Evolutionary conservation across 2,797 vertebrate genomes (phyloP), one percentile per base, ranked within the genome.

Genomic region (Periparus ater): DNA sequence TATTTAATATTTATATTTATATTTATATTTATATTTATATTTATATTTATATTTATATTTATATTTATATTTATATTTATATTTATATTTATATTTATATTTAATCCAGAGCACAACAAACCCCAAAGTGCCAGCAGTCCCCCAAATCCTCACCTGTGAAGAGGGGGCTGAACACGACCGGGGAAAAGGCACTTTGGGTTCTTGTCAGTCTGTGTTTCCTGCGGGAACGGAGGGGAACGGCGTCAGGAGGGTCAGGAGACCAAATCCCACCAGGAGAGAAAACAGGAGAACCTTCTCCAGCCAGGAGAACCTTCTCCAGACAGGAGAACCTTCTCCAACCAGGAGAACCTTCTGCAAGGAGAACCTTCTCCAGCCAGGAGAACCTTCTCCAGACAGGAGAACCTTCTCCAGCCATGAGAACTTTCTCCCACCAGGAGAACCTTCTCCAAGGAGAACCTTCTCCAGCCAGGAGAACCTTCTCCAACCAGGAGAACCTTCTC

Each of bases 151-250:
- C 98, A 99, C 99, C 99, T 85, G 99, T 99, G 98, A 99, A 99
- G 93, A 98, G 97, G 51, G 99, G 98, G 96, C 99, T 98, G 97
- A 99, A 99, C 95, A 98, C 98, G 80, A 98, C 98, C 27, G 99
- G 98, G 97, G 98, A 99, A 98, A 99, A 99, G 98, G 99, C 99
- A 99, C 99, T 99, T 98, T 99, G 99, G 96, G 99, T 98, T 98
- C 99, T 98, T 84, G 98, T 99, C 98, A 99, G 98, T 98, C 98
- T 98, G 98, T 98, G 98, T 98, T 99, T 98, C 98, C 98, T 99
- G 84, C 0, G 95, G 30, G 27, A 92, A 71, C 72, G 7, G 82
- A 92, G 92, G 76, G 75, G 89, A 63, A 26, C 2, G 3, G 2
- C 2, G 2, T 79, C 26, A 91, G 81, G 2, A 16, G 50, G 54